Evolutionary conservation across 2,888 invertebrate genomes (phyloP), one percentile per base, ranked within the genome.

Genomic region (Drosophila kuntzei): DNA sequence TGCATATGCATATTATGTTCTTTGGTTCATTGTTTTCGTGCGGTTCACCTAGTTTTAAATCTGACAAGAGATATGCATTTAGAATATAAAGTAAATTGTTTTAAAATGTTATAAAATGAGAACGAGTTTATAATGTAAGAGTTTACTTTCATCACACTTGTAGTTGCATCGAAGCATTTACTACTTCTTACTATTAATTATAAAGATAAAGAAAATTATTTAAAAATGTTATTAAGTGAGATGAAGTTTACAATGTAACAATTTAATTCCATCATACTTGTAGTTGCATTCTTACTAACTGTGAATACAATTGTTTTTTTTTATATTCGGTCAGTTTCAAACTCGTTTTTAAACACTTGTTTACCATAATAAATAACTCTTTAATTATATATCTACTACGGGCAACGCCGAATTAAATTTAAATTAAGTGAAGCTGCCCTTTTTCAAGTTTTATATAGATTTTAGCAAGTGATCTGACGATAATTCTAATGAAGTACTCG

Each of bases 21-120:
- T 47, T 8, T 36, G 20, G 27, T 32, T 12, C 9, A 32, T 49
- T 68, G 20, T 53, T 39, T 20, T 55, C 9, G 18, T 39, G 12
- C 7, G 25, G 16, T 16, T 51, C 14, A 25, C 25, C 27, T 51
- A 27, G 12, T 27, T 27, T 18, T 11, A 5, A 39, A 39, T 39
- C 39, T 18, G 39, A 18, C 39, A 18, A 12, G 12, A 18, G 18
- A 18, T 18, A 9, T 39, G 11, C 39, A 18, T 18, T 5, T 6
- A 11, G 2, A 14, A 14, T 36, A 14, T 14, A 14, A 7, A 14
- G 7, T n/a, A 14, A 14, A 34, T 1, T 16, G 3, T 16, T 37
- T 6, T 8, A 16, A 16, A 16, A 16, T 37, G 8, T 36, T 36
- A 2, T 2, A 37, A 37, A 34, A n/a, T 34, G 12, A 4, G 32